Evolutionary conservation across 2,888 invertebrate genomes (phyloP).

Genomic region (Anthoptus insignis): DNA sequence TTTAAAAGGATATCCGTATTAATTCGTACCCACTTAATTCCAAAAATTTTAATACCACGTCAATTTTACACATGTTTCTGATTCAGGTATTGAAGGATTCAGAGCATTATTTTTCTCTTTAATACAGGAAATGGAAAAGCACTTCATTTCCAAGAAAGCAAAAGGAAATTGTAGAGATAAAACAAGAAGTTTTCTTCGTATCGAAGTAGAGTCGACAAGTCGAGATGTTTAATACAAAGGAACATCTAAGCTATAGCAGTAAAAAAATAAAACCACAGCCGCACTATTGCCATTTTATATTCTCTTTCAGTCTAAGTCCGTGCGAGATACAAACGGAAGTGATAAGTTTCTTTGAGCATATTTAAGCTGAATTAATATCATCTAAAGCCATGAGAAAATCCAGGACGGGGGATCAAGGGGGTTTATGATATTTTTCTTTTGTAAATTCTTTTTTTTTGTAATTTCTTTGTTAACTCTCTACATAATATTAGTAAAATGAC

Average conservation of each 20-base stretch:
- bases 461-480: too few relatives aligned
- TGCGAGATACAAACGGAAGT: neutral
- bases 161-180: conserved; percentile 26
- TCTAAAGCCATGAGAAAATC: too few relatives aligned
- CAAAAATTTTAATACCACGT: too few relatives aligned
- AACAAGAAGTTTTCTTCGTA: conserved; percentile 20
- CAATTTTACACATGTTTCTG: too few relatives aligned
- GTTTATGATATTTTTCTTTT: too few relatives aligned
- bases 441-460: too few relatives aligned
- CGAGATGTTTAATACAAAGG: conserved; percentile 28
- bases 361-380: too few relatives aligned
- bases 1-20: too few relatives aligned
- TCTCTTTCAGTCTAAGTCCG: conserved; percentile 1
- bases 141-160: conserved; percentile 35
- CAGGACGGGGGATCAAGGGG: too few relatives aligned
- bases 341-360: neutral
- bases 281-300: conserved; percentile 21
- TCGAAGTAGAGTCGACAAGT: conserved; percentile 14
- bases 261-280: conserved; percentile 3
- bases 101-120: neutral
- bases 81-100: too few relatives aligned
- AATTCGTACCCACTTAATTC: too few relatives aligned
- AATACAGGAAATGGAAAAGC: conserved; percentile 32
- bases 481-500: too few relatives aligned
- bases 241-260: conserved; percentile 12